Base-by-base conservation (phyloP, 2,888 invertebrate species). In the Himalopsyche kuldschensis region DNA sequence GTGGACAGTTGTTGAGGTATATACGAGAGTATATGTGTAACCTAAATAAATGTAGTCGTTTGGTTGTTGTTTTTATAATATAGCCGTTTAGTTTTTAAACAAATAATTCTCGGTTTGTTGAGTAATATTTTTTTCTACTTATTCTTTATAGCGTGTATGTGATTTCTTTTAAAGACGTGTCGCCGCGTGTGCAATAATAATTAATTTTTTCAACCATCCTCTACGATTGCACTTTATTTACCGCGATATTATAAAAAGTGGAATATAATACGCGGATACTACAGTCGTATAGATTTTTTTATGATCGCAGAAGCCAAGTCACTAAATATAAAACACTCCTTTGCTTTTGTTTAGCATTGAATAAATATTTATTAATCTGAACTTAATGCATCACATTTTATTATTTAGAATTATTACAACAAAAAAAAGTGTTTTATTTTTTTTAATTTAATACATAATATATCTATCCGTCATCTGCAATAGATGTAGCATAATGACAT, bases 1-100 rank as follows among this genome's bases (percentile, higher is more conserved):
- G 77, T 75, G 48, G 83, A 84, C 76, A 79, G 81, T 82, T 83
- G 77, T 84, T 84, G 82, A 80, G 83, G 78, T 83, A 84, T 83
- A 41, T 76, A 81, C 63, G 78, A 82, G 84, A 81, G 79, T 84
- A 20, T 63, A 46, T 69, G 69, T 82, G 79, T 75, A 79, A 76
- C 41, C 75, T 82, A 77, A 83, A 83, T 35, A 35, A 80, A 83
- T 79, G 48, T 82, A 69, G 76, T 41, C 24, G 48, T 55, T 83
- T 24, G 83, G 83, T 83, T 83, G 83, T 83, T 83, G 75, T 69
- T 69, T 69, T 55, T 82, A 79, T 82, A 79, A 76, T 80, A 82
- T 78, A 80, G 76, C 80, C 48, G 75, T 80, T 80, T 83, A 83
- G 79, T 82, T 82, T 30, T 55, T 76, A 75, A 32, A 24, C 35